A percentile compares a stretch with the other conserved stretches of the same genome.
Conservation (phyloP, 2,797 vertebrate species). For the Esox lucius region DNA sequence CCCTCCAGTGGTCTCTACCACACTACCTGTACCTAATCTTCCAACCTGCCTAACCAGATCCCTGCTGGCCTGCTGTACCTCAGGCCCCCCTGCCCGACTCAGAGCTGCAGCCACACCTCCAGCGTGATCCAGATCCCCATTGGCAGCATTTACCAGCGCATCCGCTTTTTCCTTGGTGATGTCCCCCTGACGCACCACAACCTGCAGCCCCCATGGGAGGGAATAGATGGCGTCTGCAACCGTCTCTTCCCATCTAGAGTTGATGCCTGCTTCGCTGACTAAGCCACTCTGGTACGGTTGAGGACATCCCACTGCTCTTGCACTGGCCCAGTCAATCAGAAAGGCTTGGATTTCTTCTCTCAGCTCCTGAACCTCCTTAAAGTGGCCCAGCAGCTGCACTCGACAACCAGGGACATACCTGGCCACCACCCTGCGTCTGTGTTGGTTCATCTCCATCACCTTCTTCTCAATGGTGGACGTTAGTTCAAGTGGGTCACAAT, state of each 20-base stretch:
- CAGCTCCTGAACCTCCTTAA: conserved; percentile 49
- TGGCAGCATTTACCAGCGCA: conserved; percentile 66
- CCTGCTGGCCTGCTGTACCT: conserved; percentile 56
- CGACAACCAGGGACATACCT: conserved; percentile 18
- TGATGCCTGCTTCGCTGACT: background rate
- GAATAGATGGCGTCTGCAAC: conserved; percentile 36
- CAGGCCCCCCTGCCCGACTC: conserved; percentile 58
- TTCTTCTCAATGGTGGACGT: conserved; percentile 35
- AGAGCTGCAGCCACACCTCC: conserved; percentile 63
- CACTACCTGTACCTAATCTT: conserved; percentile 39
- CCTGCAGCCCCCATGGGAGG: conserved; percentile 40
- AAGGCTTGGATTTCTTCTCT: conserved; percentile 34
- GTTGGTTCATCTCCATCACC: conserved; percentile 39
- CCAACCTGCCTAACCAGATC: conserved; percentile 34
- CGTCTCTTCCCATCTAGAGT: background rate
- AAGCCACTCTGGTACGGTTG: background rate
- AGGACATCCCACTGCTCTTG: conserved; percentile 22
- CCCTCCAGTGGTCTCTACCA: conserved; percentile 56
- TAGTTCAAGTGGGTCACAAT: conserved; percentile 36
- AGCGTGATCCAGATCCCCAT: conserved; percentile 51
- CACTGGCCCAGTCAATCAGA: conserved; percentile 41
- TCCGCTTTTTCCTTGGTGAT: conserved; percentile 63
- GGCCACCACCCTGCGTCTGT: conserved; percentile 23
- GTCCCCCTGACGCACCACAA: conserved; percentile 60
- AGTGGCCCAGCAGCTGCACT: conserved; percentile 50